Base-by-base conservation (phyloP, 2,113 vertebrate species). In the Alectura lathami region DNA sequence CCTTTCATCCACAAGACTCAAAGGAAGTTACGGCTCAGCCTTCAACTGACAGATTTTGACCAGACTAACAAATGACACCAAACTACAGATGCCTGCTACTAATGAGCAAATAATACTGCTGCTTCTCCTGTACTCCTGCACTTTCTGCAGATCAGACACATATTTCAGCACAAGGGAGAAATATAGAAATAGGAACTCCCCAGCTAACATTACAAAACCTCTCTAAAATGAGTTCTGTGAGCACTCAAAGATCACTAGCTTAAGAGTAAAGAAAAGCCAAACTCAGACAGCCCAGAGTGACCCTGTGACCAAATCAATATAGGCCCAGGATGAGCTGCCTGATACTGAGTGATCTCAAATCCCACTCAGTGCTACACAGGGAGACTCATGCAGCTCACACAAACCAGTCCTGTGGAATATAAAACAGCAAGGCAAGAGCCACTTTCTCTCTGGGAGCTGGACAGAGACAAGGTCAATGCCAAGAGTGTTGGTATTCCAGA, bases 311-410 rank as follows among this genome's bases (percentile, higher is more conserved):
- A 88, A 79, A 75, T 27, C n/a, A 36, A 32, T 66, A 23, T 14
- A 26, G n/a, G 20, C 26, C 4, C 43, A 88, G 48, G 18, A 80
- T 27, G 80, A 79, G 11, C 15, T 70, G 54, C 76, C 45, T 83
- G 24, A 50, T 13, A 6, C 2, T 17, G 34, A 1, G 0, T 11
- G 24, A 64, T 59, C 38, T n/a, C 30, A 42, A 47, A 59, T 53
- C 26, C 30, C 54, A n/a, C 42, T 86, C n/a, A 27, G 43, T 57
- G 43, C 9, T 74, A 42, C n/a, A 53, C 66, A 30, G 0, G 0
- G 48, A 85, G 13, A 66, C 34, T 20, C 30, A 30, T 32, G 32
- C 17, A 66, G 11, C 12, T 67, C 60, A 76, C 21, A 73, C 9
- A 68, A 89, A 15, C 24, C 11, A 11, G 38, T 53, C n/a, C 38